Percentiles rank a stretch among this genome's conserved stretches.
phyloP scores from a whole-genome alignment of 2,797 vertebrate species.

The Tragopan temminckii region DNA sequence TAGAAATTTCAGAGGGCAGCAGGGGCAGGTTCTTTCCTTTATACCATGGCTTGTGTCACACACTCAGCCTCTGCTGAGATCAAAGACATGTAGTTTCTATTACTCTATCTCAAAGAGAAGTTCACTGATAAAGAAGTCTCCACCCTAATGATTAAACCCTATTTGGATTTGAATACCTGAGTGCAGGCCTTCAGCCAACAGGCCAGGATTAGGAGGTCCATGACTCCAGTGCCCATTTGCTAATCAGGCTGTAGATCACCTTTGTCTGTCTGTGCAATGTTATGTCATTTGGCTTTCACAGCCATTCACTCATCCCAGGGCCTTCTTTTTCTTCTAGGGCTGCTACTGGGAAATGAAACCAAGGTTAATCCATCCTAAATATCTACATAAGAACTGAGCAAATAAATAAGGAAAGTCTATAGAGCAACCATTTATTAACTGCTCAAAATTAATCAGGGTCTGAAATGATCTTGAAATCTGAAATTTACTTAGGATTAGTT shows the following conservation, averaged over 20 bases:
- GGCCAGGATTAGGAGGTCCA: slow-evolving; percentile 24
- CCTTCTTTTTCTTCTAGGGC: not conserved
- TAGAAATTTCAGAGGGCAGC: not conserved
- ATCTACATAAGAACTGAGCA: not conserved
- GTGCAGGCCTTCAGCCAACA: slow-evolving; percentile 23
- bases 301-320: not conserved
- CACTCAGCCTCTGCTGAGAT: slow-evolving; percentile 46
- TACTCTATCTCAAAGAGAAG: slow-evolving; percentile 63
- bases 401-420: not conserved
- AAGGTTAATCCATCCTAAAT: not conserved
- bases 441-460: not conserved
- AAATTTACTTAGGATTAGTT: not conserved
- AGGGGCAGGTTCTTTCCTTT: not conserved
- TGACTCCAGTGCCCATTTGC: slow-evolving; percentile 29
- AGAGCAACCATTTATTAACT: not conserved
- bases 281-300: not conserved
- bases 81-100: slow-evolving; percentile 73
- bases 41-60: not conserved
- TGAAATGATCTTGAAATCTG: not conserved
- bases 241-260: slow-evolving; percentile 31
- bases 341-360: not conserved
- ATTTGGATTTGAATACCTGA: slow-evolving; percentile 60
- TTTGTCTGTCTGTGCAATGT: not conserved
- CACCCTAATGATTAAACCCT: slow-evolving; percentile 69
- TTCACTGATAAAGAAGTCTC: slow-evolving; percentile 77